Conservation (phyloP, 2,888 invertebrate genomes). For the Melikaiella ostensackeni region DNA sequence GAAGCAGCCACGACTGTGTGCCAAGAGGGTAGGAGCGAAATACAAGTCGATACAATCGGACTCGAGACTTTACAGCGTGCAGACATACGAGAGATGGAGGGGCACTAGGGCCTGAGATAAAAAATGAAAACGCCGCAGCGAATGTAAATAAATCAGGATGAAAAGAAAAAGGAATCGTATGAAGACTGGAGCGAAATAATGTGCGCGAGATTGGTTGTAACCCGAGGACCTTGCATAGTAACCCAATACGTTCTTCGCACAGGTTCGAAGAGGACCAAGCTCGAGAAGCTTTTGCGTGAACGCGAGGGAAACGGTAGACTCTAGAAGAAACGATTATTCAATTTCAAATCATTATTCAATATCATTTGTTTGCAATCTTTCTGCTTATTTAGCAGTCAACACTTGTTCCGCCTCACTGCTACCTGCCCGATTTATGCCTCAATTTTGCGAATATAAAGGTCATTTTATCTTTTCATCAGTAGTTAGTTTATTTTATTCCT, state of each 20-base stretch:
- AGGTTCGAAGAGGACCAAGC: slow-evolving; percentile 42
- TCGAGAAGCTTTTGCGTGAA: slow-evolving; percentile 47
- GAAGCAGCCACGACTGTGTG: slow-evolving; percentile 29
- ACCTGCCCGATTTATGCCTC: slow-evolving; percentile 20
- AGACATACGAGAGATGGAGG: slow-evolving; percentile 57
- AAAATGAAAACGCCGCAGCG: slow-evolving; percentile 70
- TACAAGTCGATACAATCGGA: slow-evolving; percentile 73
- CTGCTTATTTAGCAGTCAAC: slow-evolving; percentile 23
- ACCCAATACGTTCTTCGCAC: slow-evolving; percentile 64
- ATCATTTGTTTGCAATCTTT: slow-evolving; percentile 47
- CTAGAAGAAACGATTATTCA: slow-evolving; percentile 21
- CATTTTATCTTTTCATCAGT: too few relatives aligned
- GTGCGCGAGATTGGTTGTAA: slow-evolving; percentile 74
- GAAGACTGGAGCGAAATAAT: slow-evolving; percentile 64
- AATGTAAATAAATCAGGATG: slow-evolving; percentile 69
- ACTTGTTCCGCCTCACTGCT: neutral
- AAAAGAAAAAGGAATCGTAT: slow-evolving; percentile 55
- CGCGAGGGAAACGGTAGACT: slow-evolving; percentile 53
- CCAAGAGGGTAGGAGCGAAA: slow-evolving; percentile 55
- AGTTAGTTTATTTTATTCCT: too few relatives aligned
- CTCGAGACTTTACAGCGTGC: slow-evolving; percentile 76
- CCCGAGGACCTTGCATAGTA: slow-evolving; percentile 71
- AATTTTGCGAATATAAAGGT: too few relatives aligned
- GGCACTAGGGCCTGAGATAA: slow-evolving; percentile 66
- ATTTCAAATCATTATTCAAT: slow-evolving; percentile 53